Evolutionary conservation across 2,797 vertebrate species (phyloP).

Genomic region (Pseudochaenichthys georgianus): DNA sequence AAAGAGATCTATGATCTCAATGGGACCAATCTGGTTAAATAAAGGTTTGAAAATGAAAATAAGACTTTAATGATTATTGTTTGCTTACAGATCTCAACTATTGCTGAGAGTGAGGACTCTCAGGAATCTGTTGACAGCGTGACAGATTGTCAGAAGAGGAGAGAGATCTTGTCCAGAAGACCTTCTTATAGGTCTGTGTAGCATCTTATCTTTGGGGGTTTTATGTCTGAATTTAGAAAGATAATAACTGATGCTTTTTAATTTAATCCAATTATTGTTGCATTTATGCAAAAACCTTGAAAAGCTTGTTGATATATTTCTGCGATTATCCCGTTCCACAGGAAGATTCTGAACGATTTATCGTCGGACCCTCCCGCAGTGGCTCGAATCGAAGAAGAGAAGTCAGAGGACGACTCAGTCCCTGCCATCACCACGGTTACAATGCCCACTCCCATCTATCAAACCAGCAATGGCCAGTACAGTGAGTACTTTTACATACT

Average conservation of each 20-base stretch:
- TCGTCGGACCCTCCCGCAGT: conserved; percentile 97
- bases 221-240: not conserved
- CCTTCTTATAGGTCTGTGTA: conserved; percentile 95
- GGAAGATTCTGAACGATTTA: conserved; percentile 98
- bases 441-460: conserved; percentile 99
- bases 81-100: conserved; percentile 92
- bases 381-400: conserved; percentile 97
- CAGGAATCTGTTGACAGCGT: conserved; percentile 99
- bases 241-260: not conserved
- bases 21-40: too few species aligned
- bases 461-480: conserved; percentile 99
- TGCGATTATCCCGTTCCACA: conserved; percentile 61
- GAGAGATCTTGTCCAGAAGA: conserved; percentile 97
- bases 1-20: too few species aligned
- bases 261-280: not conserved
- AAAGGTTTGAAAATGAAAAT: too few species aligned
- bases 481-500: conserved; percentile 85
- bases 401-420: conserved; percentile 95
- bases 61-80: not conserved
- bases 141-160: conserved; percentile 97
- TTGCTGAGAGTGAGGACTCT: conserved; percentile 98
- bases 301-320: conserved; percentile 3
- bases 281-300: too few species aligned
- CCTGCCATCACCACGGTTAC: conserved; percentile 98
- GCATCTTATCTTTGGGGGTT: not conserved